Evolutionary conservation across 2,797 vertebrate species (phyloP).

Genomic region (Melanotaenia trifasciata): DNA sequence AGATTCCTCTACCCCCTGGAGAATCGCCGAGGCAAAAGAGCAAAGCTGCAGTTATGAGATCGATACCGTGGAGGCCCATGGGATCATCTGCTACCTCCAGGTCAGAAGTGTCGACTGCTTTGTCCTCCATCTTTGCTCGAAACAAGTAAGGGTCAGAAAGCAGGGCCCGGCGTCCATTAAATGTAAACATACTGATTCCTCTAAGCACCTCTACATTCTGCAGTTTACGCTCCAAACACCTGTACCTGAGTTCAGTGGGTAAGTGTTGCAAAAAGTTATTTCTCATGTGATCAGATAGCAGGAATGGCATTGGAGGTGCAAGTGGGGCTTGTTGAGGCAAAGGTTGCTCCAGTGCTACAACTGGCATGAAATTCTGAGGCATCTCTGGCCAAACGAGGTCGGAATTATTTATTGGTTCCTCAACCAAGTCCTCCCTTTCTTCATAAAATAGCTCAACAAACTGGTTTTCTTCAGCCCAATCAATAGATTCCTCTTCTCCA

Average conservation of each 20-base stretch:
- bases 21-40: slow-evolving; percentile 98
- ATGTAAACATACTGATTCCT: slow-evolving; percentile 88
- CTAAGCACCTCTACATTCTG: slow-evolving; percentile 88
- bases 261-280: slow-evolving; percentile 87
- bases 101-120: slow-evolving; percentile 97
- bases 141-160: slow-evolving; percentile 89
- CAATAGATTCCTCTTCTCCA: slow-evolving; percentile 56
- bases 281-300: slow-evolving; percentile 82
- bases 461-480: slow-evolving; percentile 85
- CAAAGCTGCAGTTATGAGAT: slow-evolving; percentile 96
- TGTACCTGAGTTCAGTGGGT: slow-evolving; percentile 84
- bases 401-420: slow-evolving; percentile 57
- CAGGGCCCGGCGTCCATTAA: slow-evolving; percentile 87
- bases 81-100: slow-evolving; percentile 95
- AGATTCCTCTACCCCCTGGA: slow-evolving; percentile 95
- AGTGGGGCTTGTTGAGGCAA: slow-evolving; percentile 74
- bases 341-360: slow-evolving; percentile 78
- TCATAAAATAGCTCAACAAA: slow-evolving; percentile 86
- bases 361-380: slow-evolving; percentile 82
- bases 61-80: slow-evolving; percentile 97
- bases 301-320: slow-evolving; percentile 74
- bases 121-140: slow-evolving; percentile 93
- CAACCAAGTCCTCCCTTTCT: slow-evolving; percentile 65
- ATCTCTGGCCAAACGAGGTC: slow-evolving; percentile 70
- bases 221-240: slow-evolving; percentile 87